phyloP scores from a whole-genome alignment of 2,888 invertebrate genomes.

The Orchesellides sinensis region DNA sequence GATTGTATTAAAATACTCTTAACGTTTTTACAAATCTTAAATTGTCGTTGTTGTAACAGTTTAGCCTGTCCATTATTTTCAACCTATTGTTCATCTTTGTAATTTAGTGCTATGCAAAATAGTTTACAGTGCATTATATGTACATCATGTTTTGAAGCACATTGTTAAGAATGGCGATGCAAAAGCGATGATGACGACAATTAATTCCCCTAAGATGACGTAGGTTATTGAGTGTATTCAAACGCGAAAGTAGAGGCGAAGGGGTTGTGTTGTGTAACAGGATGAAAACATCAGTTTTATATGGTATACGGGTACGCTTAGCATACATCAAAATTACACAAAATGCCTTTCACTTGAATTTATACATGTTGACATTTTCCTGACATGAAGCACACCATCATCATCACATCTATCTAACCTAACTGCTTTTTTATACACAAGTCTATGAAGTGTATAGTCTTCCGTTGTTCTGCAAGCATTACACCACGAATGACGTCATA shows the following conservation, averaged over 20 bases:
- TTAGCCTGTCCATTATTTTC: no score
- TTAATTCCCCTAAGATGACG: constrained; percentile 5
- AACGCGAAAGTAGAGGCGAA: not conserved
- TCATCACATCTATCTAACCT: no score
- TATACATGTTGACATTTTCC: constrained; percentile 24
- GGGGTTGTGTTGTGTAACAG: not conserved
- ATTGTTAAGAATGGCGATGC: constrained; percentile 9
- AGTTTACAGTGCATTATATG: no score
- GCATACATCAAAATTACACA: no score
- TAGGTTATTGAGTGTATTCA: constrained; percentile 19
- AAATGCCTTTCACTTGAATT: not conserved
- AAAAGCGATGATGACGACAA: constrained; percentile 22
- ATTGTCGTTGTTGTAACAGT: no score
- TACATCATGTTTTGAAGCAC: no score
- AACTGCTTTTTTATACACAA: constrained; percentile 1
- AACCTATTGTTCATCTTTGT: no score
- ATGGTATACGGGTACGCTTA: no score
- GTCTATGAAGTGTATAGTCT: not conserved
- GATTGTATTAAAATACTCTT: no score
- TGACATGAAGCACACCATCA: not conserved
- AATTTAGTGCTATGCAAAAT: no score
- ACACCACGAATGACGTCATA: constrained; percentile 63
- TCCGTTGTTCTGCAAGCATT: not conserved
- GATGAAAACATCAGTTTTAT: not conserved
- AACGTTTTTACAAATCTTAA: no score